Conservation (phyloP, 1,140 invertebrate genomes). For the Drosophila truncata region DNA sequence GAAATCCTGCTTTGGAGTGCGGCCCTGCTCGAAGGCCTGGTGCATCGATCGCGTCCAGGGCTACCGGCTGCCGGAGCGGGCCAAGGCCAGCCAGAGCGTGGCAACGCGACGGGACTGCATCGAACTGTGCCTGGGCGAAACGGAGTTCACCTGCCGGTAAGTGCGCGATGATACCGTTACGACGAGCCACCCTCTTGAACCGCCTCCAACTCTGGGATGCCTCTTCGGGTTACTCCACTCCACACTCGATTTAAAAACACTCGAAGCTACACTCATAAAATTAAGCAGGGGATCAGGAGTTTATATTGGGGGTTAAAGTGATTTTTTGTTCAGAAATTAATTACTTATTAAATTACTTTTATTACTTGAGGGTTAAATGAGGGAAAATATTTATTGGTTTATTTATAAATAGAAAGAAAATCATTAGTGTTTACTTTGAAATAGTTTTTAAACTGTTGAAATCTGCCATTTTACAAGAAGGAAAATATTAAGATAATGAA, state of each 20-base stretch:
- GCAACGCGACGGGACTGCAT: conserved; percentile 94
- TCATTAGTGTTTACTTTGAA: background rate
- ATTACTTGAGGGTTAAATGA: background rate
- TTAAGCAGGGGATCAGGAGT: background rate
- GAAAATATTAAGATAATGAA: too few relatives aligned
- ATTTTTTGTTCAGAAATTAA: background rate
- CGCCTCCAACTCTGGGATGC: conserved; percentile 18
- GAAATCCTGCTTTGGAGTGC: conserved; percentile 95
- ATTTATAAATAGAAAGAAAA: background rate
- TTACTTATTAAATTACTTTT: background rate
- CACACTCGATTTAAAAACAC: conserved; percentile 21
- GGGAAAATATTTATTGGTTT: background rate
- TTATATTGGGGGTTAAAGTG: background rate
- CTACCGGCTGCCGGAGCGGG: conserved; percentile 91
- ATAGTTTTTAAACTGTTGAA: background rate
- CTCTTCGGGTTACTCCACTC: conserved; percentile 32
- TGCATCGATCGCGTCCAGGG: conserved; percentile 96
- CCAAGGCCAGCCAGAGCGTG: conserved; percentile 90
- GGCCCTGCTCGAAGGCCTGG: conserved; percentile 95
- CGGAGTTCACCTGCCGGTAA: conserved; percentile 96
- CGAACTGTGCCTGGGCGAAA: conserved; percentile 94
- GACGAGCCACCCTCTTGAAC: conserved; percentile 87
- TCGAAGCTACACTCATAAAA: conserved; percentile 14
- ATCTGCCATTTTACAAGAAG: background rate
- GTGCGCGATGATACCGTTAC: conserved; percentile 85